Base-by-base conservation (phyloP, 1,140 invertebrate genomes). In the Drosophila gunungcola region DNA sequence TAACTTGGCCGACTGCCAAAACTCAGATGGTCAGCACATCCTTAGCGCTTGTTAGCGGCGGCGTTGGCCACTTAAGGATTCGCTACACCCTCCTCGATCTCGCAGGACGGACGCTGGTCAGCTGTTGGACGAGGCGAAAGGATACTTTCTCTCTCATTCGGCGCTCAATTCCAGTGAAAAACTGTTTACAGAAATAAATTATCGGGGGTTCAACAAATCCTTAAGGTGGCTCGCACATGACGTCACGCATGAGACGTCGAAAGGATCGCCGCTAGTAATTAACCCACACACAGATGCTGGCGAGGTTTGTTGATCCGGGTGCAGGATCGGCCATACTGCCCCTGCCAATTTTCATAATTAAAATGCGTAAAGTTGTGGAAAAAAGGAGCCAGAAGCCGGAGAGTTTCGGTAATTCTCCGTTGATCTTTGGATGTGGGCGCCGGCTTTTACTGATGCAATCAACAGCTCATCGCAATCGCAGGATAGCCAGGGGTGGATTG, bases 171-270 rank as follows among this genome's bases (percentile, higher is more conserved):
- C 81, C 81, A 77, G 67, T 42, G 81, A 84, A 84, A 85, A 77
- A 69, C 38, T 84, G 81, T 84, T 84, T 84, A 84, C 81, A 85
- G 72, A 85, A 77, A 85, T 84, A 85, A 84, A 84, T 85, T 77
- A 84, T 69, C 75, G 62, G 78, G 45, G 54, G 83, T 60, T 77
- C 81, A 77, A 74, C 67, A 84, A 84, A 85, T 80, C 72, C 77
- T 84, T 80, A 57, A 70, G 74, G 74, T 76, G 54, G 34, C 55
- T 68, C 43, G 55, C 60, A 84, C 53, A 84, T 84, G 80, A 83
- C 80, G 80, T 84, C 80, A 84, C 76, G 80, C 80, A 63, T 51
- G 42, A 64, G 63, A 46, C 68, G 60, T 38, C 61, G 41, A 69
- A 68, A 56, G 68, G 68, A 55, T 51, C 42, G 45, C 56, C 61